These are phyloP conservation scores for Drosophila setosimentum DNA, from an alignment of 2,888 invertebrate species.

Conservation along the genomic window DNA sequence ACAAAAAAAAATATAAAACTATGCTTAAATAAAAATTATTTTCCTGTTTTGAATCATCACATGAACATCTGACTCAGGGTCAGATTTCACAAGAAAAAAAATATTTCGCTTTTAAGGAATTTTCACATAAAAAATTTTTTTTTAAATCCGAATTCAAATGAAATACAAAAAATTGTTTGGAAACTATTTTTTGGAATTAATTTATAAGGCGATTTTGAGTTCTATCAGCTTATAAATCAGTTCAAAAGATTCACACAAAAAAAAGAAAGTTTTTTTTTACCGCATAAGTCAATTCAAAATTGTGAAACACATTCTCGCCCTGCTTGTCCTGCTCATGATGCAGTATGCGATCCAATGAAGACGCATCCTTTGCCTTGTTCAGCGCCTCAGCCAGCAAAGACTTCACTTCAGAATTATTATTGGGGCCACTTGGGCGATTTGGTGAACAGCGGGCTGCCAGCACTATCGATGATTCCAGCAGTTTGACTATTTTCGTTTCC, in stretches of 20 bases:
- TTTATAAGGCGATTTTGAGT: too few relatives aligned
- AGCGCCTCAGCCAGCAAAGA: constrained; percentile 86
- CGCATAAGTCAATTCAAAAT: constrained; percentile 97
- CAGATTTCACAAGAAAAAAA: not conserved
- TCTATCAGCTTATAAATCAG: too few relatives aligned
- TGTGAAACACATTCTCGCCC: constrained; percentile 94
- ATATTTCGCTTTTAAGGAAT: not conserved
- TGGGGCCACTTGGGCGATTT: constrained; percentile 21
- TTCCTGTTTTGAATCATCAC: not conserved
- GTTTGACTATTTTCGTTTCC: constrained; percentile 94
- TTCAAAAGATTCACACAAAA: not conserved
- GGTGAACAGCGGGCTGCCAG: constrained; percentile 54
- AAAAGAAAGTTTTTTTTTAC: constrained; percentile 87
- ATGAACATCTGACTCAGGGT: too few relatives aligned
- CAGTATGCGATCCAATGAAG: constrained; percentile 95
- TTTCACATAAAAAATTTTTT: too few relatives aligned
- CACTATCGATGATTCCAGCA: constrained; percentile 96
- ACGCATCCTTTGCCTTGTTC: constrained; percentile 98
- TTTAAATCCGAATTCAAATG: too few relatives aligned
- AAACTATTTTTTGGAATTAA: not conserved
- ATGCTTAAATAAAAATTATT: not conserved
- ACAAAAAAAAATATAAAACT: not conserved
- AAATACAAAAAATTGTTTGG: too few relatives aligned
- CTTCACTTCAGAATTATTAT: constrained; percentile 61
- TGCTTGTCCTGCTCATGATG: constrained; percentile 96